These are phyloP conservation scores for Oxystoma pomonae DNA, from an alignment of 2,888 invertebrate species.

Conservation along the genomic window DNA sequence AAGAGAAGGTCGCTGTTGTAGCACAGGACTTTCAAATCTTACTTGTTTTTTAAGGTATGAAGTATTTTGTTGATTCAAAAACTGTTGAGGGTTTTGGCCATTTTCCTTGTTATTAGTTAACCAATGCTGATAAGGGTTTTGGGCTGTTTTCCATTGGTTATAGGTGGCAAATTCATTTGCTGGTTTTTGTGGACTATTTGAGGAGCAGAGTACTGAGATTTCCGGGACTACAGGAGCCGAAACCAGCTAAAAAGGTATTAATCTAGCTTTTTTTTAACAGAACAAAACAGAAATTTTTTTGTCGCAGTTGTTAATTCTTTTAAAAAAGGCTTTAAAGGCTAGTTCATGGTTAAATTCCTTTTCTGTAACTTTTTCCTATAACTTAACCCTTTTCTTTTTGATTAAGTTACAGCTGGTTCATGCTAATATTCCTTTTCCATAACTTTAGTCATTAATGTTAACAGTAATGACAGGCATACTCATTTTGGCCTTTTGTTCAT, in stretches of 20 bases:
- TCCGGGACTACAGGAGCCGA: conserved; percentile 40
- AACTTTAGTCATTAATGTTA: no score
- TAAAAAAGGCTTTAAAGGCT: no score
- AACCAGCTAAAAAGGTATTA: conserved; percentile 26
- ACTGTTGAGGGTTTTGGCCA: background rate
- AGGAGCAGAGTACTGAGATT: conserved; percentile 38
- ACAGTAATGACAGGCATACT: no score
- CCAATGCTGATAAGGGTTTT: conserved; percentile 11
- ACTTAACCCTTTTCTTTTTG: no score
- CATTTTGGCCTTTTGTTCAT: no score
- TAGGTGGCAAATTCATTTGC: conserved; percentile 27
- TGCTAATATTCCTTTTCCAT: no score
- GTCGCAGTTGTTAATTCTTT: no score
- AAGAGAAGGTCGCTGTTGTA: conserved; percentile 19
- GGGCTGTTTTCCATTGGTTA: conserved; percentile 35
- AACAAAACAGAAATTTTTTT: background rate
- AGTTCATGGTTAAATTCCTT: no score
- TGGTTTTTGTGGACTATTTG: conserved; percentile 18
- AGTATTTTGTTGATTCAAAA: conserved; percentile 15
- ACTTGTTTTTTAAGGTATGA: conserved; percentile 40
- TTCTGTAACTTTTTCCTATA: no score
- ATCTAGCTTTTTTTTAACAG: no score
- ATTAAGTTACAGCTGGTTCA: no score
- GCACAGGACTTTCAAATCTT: conserved; percentile 39
- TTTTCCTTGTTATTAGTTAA: conserved; percentile 25